Conservation (phyloP, 1,140 invertebrate genomes). For the Pinna nobilis region DNA sequence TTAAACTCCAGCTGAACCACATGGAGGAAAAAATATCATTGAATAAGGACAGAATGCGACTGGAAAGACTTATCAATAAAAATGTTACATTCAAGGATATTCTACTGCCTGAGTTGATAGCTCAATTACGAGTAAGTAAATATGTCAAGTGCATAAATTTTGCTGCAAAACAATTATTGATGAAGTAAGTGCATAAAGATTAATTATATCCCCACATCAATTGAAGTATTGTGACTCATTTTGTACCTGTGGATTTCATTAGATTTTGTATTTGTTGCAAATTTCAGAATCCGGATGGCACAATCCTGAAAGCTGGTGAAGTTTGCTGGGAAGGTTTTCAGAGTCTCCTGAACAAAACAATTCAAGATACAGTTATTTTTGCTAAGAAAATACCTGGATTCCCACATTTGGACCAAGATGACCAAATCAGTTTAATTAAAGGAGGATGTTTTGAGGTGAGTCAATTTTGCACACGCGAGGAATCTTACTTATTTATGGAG, state of each 20-base stretch:
- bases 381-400: conserved; percentile 98
- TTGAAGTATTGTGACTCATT: too few relatives aligned
- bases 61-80: conserved; percentile 18
- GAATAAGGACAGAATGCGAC: not conserved
- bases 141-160: not conserved
- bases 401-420: conserved; percentile 93
- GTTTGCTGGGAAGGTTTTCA: conserved; percentile 72
- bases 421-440: conserved; percentile 97
- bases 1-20: conserved; percentile 55
- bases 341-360: conserved; percentile 91
- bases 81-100: conserved; percentile 5
- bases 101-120: conserved; percentile 12
- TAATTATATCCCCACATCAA: too few relatives aligned
- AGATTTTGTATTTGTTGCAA: too few relatives aligned
- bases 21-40: conserved; percentile 54
- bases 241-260: too few relatives aligned
- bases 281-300: conserved; percentile 38
- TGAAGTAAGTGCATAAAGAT: too few relatives aligned
- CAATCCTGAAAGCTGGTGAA: conserved; percentile 55
- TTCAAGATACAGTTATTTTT: conserved; percentile 97
- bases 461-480: too few relatives aligned
- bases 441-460: conserved; percentile 76
- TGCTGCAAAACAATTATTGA: not conserved
- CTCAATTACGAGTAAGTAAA: conserved; percentile 27
- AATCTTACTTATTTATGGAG: not conserved